phyloP scores from a whole-genome alignment of 2,888 invertebrate genomes.

The Ceraclea dissimilis region DNA sequence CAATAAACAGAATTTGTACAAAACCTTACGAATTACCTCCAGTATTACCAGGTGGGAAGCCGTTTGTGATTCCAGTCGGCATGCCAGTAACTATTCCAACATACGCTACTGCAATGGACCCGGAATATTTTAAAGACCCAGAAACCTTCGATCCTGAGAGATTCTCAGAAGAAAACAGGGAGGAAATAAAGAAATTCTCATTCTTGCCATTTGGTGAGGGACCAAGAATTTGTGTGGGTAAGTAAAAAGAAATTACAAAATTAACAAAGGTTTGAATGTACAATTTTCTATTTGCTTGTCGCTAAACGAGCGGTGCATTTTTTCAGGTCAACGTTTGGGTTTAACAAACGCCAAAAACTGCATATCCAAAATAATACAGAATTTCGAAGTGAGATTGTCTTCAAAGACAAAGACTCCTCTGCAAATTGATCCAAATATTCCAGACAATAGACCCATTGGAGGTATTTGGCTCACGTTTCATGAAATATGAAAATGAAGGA shows the following conservation, averaged over 20 bases:
- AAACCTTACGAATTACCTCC: conserved; percentile 9
- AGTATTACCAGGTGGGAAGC: conserved; percentile 4
- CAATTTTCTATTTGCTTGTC: not conserved
- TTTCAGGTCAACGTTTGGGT: conserved; percentile 10
- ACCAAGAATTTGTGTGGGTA: conserved; percentile 36
- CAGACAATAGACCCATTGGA: conserved; percentile 3
- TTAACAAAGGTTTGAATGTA: too few species aligned
- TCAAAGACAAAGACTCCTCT: conserved; percentile 13
- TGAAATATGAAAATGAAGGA: not conserved
- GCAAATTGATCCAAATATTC: conserved; percentile 3
- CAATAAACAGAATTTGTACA: conserved; percentile 13
- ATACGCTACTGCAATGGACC: conserved; percentile 39
- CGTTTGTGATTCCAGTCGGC: conserved; percentile 19
- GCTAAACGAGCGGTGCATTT: too few species aligned
- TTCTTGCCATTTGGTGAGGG: conserved; percentile 38
- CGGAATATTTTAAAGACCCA: conserved; percentile 42
- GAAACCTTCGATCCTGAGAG: conserved; percentile 46
- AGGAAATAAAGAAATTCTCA: conserved; percentile 29
- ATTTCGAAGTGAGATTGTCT: conserved; percentile 11
- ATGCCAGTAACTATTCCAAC: conserved; percentile 34
- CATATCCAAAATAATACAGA: conserved; percentile 1
- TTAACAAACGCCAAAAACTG: conserved; percentile 5
- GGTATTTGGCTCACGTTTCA: conserved; percentile 11
- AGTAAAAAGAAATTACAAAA: not conserved
- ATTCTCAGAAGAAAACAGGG: conserved; percentile 35